Evolutionary conservation across 1,140 invertebrate genomes (phyloP).

Genomic region (Pseudoatta argentina): DNA sequence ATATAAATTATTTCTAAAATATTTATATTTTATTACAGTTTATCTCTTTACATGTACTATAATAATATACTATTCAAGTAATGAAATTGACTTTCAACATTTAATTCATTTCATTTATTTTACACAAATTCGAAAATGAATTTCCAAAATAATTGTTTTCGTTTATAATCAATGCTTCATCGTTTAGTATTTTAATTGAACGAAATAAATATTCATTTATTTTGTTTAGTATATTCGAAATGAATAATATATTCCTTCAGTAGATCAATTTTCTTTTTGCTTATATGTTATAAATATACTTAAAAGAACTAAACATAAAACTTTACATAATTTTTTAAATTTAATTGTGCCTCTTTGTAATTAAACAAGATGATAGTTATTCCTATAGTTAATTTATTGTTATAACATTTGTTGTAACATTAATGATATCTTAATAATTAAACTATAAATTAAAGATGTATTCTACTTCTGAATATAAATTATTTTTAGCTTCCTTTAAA

Average conservation of each 20-base stretch:
- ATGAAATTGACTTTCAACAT: neutral
- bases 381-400: neutral
- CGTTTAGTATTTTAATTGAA: neutral
- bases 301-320: neutral
- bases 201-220: neutral
- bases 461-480: neutral
- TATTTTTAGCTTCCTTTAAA: neutral
- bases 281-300: neutral
- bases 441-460: neutral
- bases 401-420: neutral
- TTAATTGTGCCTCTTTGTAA: neutral
- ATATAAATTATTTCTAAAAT: neutral
- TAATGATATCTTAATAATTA: conserved; percentile 3
- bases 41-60: neutral
- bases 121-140: neutral
- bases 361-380: neutral
- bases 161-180: neutral
- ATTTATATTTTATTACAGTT: neutral
- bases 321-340: neutral
- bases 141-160: conserved; percentile 3
- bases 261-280: neutral
- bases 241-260: too few species aligned
- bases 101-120: conserved; percentile 4
- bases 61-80: neutral
- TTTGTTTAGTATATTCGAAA: neutral